These are phyloP conservation scores for Tetropium fuscum DNA, from an alignment of 2,888 invertebrate species.

Conservation along the genomic window DNA sequence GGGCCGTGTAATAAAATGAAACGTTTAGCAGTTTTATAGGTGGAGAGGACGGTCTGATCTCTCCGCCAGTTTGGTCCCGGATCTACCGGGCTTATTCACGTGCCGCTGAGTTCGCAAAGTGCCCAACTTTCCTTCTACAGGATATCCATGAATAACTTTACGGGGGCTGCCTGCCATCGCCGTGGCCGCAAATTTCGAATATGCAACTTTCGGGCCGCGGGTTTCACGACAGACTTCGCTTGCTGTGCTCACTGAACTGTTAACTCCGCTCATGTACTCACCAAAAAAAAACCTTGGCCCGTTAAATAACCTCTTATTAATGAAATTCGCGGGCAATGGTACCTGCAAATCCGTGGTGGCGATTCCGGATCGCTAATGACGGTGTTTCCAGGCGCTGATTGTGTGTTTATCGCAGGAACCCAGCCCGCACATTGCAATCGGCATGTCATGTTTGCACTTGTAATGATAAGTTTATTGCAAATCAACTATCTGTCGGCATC, in stretches of 20 bases:
- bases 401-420: constrained; percentile 24
- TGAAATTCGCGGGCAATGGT: too few relatives aligned
- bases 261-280: constrained; percentile 9
- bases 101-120: constrained; percentile 60
- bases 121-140: constrained; percentile 55
- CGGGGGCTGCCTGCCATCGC: constrained; percentile 25
- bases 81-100: constrained; percentile 51
- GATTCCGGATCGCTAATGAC: constrained; percentile 5
- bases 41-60: constrained; percentile 50
- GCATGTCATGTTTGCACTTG: constrained; percentile 62
- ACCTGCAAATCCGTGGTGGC: too few relatives aligned
- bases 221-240: constrained; percentile 18
- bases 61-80: constrained; percentile 53
- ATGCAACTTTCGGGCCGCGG: constrained; percentile 48
- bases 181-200: constrained; percentile 50
- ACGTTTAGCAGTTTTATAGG: constrained; percentile 60
- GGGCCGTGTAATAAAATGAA: constrained; percentile 58
- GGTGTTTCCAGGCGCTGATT: constrained; percentile 14
- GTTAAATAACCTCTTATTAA: too few relatives aligned
- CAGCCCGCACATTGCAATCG: constrained; percentile 51
- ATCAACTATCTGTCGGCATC: constrained; percentile 48
- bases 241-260: constrained; percentile 13
- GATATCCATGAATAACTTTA: constrained; percentile 52
- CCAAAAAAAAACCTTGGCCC: too few relatives aligned
- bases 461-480: constrained; percentile 58